These are phyloP conservation scores for Gallinago paraguaiae DNA, from an alignment of 2,113 vertebrate species.

Conservation along the genomic window DNA sequence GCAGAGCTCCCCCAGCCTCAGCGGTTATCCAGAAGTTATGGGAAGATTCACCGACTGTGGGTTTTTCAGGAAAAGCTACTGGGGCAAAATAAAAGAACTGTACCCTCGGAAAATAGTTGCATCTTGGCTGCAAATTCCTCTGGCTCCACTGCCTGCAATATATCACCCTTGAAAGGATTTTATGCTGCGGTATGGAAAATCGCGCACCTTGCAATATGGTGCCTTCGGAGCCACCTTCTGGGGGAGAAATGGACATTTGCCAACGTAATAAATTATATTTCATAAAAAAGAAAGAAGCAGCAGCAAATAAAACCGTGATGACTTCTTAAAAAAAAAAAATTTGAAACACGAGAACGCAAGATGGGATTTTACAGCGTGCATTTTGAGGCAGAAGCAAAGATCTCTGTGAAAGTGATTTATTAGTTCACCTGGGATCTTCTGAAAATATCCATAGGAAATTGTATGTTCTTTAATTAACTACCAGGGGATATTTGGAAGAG, in stretches of 20 bases:
- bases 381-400: not conserved
- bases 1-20: not conserved
- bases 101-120: not conserved
- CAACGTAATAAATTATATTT: not conserved
- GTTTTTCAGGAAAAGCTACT: not conserved
- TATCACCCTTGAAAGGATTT: not conserved
- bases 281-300: not conserved
- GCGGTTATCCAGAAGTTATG: not conserved
- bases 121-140: not conserved
- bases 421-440: constrained; percentile 17
- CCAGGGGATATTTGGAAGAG: constrained; percentile 6
- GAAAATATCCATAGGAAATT: constrained; percentile 1
- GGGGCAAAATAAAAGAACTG: not conserved
- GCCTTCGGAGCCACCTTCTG: not conserved
- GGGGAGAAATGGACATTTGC: not conserved
- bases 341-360: not conserved
- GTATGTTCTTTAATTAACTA: constrained; percentile 11
- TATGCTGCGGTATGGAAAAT: not conserved
- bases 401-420: not conserved
- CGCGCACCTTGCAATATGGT: not conserved
- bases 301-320: not conserved
- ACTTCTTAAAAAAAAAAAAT: not conserved
- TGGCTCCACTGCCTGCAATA: not conserved
- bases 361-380: not conserved
- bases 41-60: not conserved